phyloP scores from a whole-genome alignment of 2,797 vertebrate genomes.

The Morelia viridis region DNA sequence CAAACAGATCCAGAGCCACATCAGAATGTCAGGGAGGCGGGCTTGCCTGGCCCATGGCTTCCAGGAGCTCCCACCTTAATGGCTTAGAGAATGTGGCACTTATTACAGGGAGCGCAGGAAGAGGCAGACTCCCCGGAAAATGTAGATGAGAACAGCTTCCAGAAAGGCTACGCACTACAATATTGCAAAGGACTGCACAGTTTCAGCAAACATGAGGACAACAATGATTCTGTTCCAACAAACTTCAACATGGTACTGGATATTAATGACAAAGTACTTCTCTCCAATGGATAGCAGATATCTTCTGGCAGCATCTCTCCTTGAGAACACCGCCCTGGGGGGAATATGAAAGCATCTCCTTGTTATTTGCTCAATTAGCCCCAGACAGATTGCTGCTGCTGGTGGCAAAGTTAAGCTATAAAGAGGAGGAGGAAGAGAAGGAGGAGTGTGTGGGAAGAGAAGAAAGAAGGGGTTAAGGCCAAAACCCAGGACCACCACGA shows the following conservation, averaged over 20 bases:
- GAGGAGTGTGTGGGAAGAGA: conserved; percentile 21
- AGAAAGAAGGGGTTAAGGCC: conserved; percentile 66
- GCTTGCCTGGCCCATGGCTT: conserved; percentile 50
- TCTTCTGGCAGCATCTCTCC: conserved; percentile 61
- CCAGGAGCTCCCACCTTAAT: conserved; percentile 51
- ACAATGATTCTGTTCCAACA: conserved; percentile 59
- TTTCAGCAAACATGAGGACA: conserved; percentile 62
- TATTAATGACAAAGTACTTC: conserved; percentile 49
- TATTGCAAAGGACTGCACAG: conserved; percentile 58
- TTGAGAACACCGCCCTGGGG: conserved; percentile 58
- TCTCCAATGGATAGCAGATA: conserved; percentile 32
- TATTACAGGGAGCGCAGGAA: conserved; percentile 13
- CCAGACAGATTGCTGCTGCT: conserved; percentile 70
- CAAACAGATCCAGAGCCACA: conserved; percentile 63
- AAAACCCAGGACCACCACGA: conserved; percentile 69
- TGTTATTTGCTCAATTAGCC: conserved; percentile 73
- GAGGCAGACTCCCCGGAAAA: conserved; percentile 52
- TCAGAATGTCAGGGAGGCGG: conserved; percentile 65
- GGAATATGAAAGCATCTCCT: conserved; percentile 72
- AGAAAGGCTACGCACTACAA: conserved; percentile 47
- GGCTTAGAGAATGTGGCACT: conserved; percentile 47
- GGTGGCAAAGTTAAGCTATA: conserved; percentile 64
- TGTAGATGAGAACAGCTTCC: conserved; percentile 16
- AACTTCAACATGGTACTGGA: conserved; percentile 47
- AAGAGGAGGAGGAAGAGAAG: conserved; percentile 56